Base-by-base conservation (phyloP, 2,797 vertebrate species). In the Craterocephalus amniculus region DNA sequence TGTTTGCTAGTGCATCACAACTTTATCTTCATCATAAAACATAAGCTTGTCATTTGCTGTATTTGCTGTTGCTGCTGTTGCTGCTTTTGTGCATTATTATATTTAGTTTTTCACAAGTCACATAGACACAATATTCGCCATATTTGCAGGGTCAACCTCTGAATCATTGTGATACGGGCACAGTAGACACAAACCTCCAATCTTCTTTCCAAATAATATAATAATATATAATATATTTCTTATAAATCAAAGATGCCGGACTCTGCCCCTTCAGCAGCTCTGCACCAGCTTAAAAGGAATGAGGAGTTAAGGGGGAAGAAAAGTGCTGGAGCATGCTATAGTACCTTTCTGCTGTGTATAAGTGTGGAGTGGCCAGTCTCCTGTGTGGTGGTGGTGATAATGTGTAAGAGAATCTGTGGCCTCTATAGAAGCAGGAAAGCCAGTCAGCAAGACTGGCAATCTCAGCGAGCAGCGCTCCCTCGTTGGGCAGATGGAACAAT, bases 401-500 rank as follows among this genome's bases (percentile, higher is more conserved):
- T 84, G 77, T 89, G 88, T 75, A 91, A 90, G 84, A 85, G 80
- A 84, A 91, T 88, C 85, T 62, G 80, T 35, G 54, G 76, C 78
- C 70, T 80, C 73, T 76, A 55, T 70, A 84, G 84, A 59, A 58
- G 74, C 63, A 66, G 83, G 78, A 80, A 85, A 85, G 80, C 78
- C 78, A 84, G 82, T 91, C 89, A 90, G 88, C 87, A 88, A 74
- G 63, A 86, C 70, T 24, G 67, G 70, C 63, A 22, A 29, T 68
- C 74, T 77, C 73, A 65, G 76, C 32, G 58, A 65, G 70, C 77
- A 78, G 70, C 79, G 58, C 77, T 81, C 75, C 58, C 74, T 83
- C 54, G 49, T 26, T 62, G 73, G 72, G 56, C 32, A 54, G 77
- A 80, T 82, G 70, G 68, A 82, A 77, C 75, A 74, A 85, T 88